Base-by-base conservation (phyloP, 2,113 vertebrate species). In the Pangasianodon gigas region DNA sequence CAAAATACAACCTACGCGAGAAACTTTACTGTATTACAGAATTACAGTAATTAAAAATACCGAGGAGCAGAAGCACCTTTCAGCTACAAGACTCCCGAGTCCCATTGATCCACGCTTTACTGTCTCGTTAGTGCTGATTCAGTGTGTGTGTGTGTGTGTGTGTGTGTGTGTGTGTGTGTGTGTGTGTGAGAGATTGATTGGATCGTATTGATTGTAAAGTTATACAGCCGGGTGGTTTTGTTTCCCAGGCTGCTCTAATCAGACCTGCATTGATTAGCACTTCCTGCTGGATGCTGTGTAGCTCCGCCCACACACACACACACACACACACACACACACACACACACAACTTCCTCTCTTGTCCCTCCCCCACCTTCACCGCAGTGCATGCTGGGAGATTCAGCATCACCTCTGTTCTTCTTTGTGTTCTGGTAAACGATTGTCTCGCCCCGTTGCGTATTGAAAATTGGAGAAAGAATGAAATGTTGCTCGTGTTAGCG, bases 231-330 rank as follows among this genome's bases (percentile, higher is more conserved):
- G 52, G 26, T 48, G 24, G 67, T 51, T 26, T 89, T 54, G 37
- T 84, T 84, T 84, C 81, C 52, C 75, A 85, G 75, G 65, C 77
- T 79, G 24, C 85, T 88, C 65, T 85, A 86, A 88, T 90, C 91
- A 88, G 81, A 84, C 54, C 84, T 19, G 6, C 77, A 91, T 91
- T 91, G 91, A 91, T 91, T 83, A 77, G 37, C 51, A 83, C 87
- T 88, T 90, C 85, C 84, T 86, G 44, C 54, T 67, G 87, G 48
- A 82, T 81, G 62, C 60, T 44, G 13, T 52, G 44, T 48, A 52
- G 24, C 75, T 79, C 75, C 74, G 2, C 56, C 21, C 69, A 9
- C 37, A 37, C 37, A 37, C 37, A 37, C 37, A 37, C 37, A 37
- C 37, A 37, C 37, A 37, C 37, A 37, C 37, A 37, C 37, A 37